phyloP scores from a whole-genome alignment of 2,797 vertebrate species.

The Gastrophryne carolinensis region DNA sequence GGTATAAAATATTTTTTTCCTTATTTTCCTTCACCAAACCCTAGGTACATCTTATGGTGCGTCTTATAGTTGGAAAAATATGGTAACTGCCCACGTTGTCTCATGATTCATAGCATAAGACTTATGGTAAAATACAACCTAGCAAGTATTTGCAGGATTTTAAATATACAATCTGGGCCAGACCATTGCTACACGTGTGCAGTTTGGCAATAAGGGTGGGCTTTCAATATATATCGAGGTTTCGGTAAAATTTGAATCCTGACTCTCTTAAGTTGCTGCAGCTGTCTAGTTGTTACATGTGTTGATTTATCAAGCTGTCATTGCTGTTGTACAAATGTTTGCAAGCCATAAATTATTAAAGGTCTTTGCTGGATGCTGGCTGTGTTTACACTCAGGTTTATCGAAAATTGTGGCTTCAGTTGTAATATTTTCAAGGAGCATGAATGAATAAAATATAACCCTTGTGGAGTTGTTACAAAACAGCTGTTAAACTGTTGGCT shows the following conservation, averaged over 20 bases:
- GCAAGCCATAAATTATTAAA: constrained; percentile 7
- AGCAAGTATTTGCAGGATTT: no score
- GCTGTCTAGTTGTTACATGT: not conserved
- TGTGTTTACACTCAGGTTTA: not conserved
- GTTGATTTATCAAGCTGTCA: not conserved
- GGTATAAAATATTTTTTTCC: no score
- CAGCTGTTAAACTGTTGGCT: constrained; percentile 10
- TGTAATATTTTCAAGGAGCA: not conserved
- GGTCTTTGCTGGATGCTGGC: not conserved
- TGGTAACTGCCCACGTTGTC: no score
- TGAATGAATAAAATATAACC: constrained; percentile 21
- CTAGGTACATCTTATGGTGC: no score
- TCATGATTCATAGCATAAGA: no score
- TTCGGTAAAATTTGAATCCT: not conserved
- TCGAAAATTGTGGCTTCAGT: not conserved
- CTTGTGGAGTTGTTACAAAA: not conserved
- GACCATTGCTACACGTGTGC: no score
- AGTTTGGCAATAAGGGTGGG: no score
- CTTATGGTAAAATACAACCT: no score
- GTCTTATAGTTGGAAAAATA: no score
- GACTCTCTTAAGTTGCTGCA: not conserved
- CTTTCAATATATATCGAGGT: no score
- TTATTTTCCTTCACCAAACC: no score
- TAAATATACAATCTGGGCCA: no score
- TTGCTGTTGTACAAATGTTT: constrained; percentile 12